These are phyloP conservation scores for Hyperopisus bebe DNA, from an alignment of 2,113 vertebrate species.

Conservation along the genomic window DNA sequence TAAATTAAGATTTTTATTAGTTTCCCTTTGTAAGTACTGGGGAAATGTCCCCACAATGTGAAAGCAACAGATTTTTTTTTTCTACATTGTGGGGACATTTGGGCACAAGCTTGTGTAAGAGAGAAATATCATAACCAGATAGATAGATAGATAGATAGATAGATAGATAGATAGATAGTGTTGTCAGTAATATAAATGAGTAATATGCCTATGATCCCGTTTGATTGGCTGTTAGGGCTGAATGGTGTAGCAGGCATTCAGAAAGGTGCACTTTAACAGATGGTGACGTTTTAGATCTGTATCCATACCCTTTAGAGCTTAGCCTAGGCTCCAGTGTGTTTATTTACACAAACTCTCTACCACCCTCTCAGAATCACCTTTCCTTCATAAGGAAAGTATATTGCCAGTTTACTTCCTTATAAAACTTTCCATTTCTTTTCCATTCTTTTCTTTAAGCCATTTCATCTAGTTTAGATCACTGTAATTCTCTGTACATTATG, in stretches of 20 bases:
- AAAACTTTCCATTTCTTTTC: not conserved
- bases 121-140: not conserved
- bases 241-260: not conserved
- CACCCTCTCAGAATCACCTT: not conserved
- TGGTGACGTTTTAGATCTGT: not conserved
- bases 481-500: not conserved
- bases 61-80: not conserved
- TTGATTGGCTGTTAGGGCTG: not conserved
- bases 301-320: not conserved
- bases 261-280: not conserved
- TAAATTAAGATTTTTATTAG: not conserved
- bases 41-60: not conserved
- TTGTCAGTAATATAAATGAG: not conserved
- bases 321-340: not conserved
- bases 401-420: not conserved
- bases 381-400: not conserved
- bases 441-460: not conserved
- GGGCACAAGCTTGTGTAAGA: no score
- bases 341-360: not conserved
- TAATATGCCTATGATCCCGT: not conserved
- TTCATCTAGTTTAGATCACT: not conserved
- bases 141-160: no score
- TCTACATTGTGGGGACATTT: not conserved
- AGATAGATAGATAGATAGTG: no score
- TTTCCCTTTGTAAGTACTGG: not conserved